These are phyloP conservation scores for Drosophila virilis DNA, from an alignment of 1,140 invertebrate genomes.

Conservation along the genomic window DNA sequence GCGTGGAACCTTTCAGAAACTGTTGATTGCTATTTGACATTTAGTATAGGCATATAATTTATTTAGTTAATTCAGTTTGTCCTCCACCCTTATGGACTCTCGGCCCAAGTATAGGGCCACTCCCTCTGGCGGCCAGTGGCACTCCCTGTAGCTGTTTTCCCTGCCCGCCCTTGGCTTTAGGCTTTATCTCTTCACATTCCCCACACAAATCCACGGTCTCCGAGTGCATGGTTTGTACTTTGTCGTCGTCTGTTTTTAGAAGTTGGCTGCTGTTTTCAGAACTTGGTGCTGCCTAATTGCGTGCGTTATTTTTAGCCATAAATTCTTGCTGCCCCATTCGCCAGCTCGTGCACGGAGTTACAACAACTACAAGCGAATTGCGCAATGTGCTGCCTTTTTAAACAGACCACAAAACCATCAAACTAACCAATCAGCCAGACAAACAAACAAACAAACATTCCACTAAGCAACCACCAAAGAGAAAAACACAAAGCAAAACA, in stretches of 20 bases:
- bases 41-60: not conserved
- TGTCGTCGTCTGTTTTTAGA: conserved; percentile 24
- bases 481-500: conserved; percentile 2
- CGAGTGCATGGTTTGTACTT: conserved; percentile 11
- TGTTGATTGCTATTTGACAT: not conserved
- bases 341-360: conserved; percentile 11
- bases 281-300: conserved; percentile 45
- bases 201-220: not conserved
- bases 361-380: conserved; percentile 23
- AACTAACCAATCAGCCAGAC: conserved; percentile 20
- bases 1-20: not conserved
- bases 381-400: conserved; percentile 20
- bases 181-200: not conserved
- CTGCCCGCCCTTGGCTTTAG: not conserved
- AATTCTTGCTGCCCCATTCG: conserved; percentile 49
- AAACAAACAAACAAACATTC: conserved; percentile 40
- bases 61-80: conserved; percentile 20
- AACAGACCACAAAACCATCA: conserved; percentile 25
- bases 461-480: conserved; percentile 1
- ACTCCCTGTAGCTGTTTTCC: conserved; percentile 2
- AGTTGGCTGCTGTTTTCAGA: conserved; percentile 17
- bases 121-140: conserved; percentile 8
- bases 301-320: conserved; percentile 69
- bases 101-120: conserved; percentile 14
- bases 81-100: conserved; percentile 8